These are phyloP conservation scores for Gymnobelideus leadbeateri DNA, from an alignment of 2,113 vertebrate genomes.

Conservation along the genomic window DNA sequence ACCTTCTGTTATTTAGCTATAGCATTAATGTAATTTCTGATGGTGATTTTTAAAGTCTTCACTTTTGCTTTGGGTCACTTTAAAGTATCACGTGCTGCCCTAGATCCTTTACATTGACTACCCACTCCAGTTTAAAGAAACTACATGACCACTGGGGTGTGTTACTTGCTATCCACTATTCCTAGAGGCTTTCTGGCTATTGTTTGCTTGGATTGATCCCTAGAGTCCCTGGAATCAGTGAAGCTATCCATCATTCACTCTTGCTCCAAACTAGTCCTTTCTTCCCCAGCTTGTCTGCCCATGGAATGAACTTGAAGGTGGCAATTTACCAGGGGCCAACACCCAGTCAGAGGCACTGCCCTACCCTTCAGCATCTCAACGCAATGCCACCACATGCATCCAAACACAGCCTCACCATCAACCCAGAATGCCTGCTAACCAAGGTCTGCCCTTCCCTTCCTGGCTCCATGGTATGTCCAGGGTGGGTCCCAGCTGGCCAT, in stretches of 20 bases:
- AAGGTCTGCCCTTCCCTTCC: not conserved
- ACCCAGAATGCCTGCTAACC: not conserved
- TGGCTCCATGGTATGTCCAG: not conserved
- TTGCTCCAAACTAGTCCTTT: conserved; percentile 4
- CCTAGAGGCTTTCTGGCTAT: not conserved
- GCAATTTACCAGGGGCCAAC: not conserved
- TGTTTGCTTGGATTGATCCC: not conserved
- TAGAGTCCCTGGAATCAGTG: not conserved
- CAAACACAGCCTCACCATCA: no score
- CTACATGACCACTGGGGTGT: not conserved
- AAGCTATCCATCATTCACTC: not conserved
- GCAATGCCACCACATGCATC: not conserved
- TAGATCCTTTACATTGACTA: not conserved
- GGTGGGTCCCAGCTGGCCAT: not conserved
- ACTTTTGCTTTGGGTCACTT: not conserved
- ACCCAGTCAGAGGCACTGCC: not conserved
- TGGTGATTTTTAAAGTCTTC: not conserved
- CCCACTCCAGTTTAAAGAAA: not conserved
- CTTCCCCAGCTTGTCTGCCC: not conserved
- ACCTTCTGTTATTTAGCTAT: not conserved
- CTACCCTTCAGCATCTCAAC: not conserved
- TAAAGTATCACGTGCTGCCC: not conserved
- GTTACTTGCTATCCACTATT: not conserved
- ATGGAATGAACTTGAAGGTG: not conserved
- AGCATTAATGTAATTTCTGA: not conserved